Evolutionary conservation across 2,888 invertebrate species (phyloP), one percentile per base, ranked within the genome.

Genomic region (Drosophila yooni): DNA sequence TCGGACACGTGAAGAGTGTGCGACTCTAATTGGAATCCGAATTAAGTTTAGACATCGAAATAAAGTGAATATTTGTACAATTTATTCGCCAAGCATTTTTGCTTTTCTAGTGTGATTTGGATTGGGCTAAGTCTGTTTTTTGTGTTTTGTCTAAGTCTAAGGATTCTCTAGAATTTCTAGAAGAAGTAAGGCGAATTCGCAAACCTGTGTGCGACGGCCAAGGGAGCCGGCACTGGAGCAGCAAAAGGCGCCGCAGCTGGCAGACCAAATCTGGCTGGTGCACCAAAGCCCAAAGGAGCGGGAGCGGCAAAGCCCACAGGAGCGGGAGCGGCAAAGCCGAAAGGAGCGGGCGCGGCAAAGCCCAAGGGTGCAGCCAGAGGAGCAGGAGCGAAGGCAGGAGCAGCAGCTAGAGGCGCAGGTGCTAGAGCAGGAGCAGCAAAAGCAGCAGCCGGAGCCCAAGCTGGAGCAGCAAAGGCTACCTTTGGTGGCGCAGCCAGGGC

Each of bases 141-240:
- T 36, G 38, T 15, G 11, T 15, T 25, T 25, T 46, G 48, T 27
- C 69, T 83, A 70, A 54, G 53, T 48, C 63, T 66, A 63, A 18
- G n/a, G 34, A 40, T 40, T 21, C 8, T 18, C 34, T 33, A 33
- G 33, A 11, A 34, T 52, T 48, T 58, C 50, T 83, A 91, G 73
- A 87, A 74, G 74, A 82, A 82, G 65, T 91, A 85, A 3, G 85
- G 83, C 8, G 88, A 72, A 3, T 85, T 82, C 2, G 79, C 89
- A 21, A 73, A 86, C 40, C 78, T 68, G 21, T 75, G 76, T 3
- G 75, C 81, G 15, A 79, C 63, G 7, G 77, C 79, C 63, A 88
- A 70, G 3, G 81, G 80, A 18, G 82, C 76, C 2, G 79, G 73
- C 29, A 82, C 62, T n/a, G 79, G 81, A 18, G 77, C 83, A 2